phyloP scores from a whole-genome alignment of 2,797 vertebrate genomes.

The Mycteria americana region DNA sequence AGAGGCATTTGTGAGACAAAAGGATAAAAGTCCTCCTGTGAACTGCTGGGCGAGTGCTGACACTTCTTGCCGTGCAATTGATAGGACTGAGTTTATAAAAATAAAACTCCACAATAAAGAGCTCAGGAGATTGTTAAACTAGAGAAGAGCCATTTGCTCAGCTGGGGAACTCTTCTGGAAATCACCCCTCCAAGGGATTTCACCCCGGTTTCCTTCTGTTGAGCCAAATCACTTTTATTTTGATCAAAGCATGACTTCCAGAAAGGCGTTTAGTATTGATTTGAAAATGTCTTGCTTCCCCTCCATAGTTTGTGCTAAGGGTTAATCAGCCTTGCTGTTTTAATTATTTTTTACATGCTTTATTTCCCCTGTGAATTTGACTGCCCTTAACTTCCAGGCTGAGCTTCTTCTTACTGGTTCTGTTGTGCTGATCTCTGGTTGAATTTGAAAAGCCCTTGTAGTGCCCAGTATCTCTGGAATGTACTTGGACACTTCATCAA shows the following conservation, averaged over 20 bases:
- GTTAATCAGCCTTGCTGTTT: neutral
- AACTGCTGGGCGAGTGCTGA: neutral
- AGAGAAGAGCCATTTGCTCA: neutral
- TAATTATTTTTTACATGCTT: neutral
- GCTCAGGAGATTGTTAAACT: neutral
- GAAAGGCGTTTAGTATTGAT: neutral
- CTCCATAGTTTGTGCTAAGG: neutral
- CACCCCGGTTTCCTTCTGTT: neutral
- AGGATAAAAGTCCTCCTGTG: neutral
- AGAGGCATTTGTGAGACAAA: neutral
- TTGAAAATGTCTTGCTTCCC: neutral
- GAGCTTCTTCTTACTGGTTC: constrained; percentile 29
- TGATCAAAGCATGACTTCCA: neutral
- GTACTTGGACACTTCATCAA: neutral
- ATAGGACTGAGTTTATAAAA: neutral
- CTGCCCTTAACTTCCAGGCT: constrained; percentile 2
- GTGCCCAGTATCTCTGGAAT: neutral
- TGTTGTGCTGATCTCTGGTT: neutral
- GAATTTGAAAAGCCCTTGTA: neutral
- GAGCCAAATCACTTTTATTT: neutral
- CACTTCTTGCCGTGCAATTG: neutral
- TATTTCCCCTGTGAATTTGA: neutral
- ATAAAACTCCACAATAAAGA: neutral
- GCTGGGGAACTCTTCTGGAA: neutral
- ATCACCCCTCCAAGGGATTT: neutral